Conservation (phyloP, 2,888 invertebrate species). For the Epinotia bilunana region DNA sequence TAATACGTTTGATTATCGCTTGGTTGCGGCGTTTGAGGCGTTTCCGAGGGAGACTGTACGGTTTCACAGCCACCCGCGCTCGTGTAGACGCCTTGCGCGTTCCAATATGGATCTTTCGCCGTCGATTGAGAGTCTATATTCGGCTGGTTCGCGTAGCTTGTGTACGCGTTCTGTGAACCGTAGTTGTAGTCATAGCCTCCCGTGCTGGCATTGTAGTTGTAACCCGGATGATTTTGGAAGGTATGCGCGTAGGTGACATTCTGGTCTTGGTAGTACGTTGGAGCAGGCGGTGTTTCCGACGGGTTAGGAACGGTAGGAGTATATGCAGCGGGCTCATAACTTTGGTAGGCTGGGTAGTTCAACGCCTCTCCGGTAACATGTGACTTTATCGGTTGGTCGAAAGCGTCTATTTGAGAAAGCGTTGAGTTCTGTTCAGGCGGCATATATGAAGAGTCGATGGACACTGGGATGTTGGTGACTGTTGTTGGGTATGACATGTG, state of each 20-base stretch:
- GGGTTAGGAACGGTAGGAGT: conserved; percentile 55
- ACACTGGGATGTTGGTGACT: conserved; percentile 54
- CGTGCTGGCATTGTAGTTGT: conserved; percentile 82
- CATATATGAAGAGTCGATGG: conserved; percentile 54
- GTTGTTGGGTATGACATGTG: conserved; percentile 57
- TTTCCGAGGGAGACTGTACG: conserved; percentile 78
- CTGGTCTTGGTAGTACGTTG: conserved; percentile 58
- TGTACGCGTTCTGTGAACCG: conserved; percentile 82
- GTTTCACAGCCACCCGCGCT: conserved; percentile 77
- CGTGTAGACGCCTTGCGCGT: conserved; percentile 73
- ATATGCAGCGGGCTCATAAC: conserved; percentile 52
- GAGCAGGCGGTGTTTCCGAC: conserved; percentile 48
- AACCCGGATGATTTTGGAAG: conserved; percentile 86
- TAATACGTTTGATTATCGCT: conserved; percentile 71
- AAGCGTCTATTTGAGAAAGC: conserved; percentile 66
- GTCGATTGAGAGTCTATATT: conserved; percentile 59
- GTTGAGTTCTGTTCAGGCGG: conserved; percentile 50
- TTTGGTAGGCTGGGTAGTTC: conserved; percentile 50
- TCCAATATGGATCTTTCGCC: conserved; percentile 63
- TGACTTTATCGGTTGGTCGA: conserved; percentile 77
- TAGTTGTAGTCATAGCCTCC: conserved; percentile 86
- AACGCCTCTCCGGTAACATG: conserved; percentile 76
- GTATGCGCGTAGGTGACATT: conserved; percentile 61
- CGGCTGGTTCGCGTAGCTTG: conserved; percentile 57
- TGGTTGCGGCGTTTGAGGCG: conserved; percentile 56